Evolutionary conservation across 2,888 invertebrate genomes (phyloP).

Genomic region (Sesia bembeciformis): DNA sequence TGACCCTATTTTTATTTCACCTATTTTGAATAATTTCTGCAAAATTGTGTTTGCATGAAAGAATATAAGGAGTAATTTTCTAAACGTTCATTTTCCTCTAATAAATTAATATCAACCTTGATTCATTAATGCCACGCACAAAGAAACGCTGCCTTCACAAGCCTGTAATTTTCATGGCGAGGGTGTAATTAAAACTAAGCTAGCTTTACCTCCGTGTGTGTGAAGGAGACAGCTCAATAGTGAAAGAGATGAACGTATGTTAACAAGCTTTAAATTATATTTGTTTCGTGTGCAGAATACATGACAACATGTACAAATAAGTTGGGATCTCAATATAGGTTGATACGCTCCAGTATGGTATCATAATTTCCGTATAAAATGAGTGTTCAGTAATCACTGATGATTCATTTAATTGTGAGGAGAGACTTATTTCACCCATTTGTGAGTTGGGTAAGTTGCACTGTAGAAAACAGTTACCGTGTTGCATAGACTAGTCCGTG

Average conservation of each 20-base stretch:
- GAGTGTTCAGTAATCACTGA: too few relatives aligned
- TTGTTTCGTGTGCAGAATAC: slow-evolving; percentile 37
- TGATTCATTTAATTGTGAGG: too few relatives aligned
- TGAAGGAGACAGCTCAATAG: slow-evolving; percentile 16
- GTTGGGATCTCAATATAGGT: not conserved
- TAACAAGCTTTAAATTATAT: slow-evolving; percentile 53
- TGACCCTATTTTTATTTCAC: too few relatives aligned
- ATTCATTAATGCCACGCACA: slow-evolving; percentile 7
- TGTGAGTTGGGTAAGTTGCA: too few relatives aligned
- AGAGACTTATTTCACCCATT: too few relatives aligned
- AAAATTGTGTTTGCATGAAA: too few relatives aligned
- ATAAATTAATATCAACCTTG: not conserved
- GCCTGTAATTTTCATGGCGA: slow-evolving; percentile 36
- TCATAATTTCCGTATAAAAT: too few relatives aligned
- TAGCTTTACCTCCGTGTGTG: slow-evolving; percentile 26
- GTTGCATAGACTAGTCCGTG: too few relatives aligned
- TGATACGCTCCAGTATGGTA: too few relatives aligned
- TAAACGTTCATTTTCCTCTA: not conserved
- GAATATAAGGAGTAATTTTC: too few relatives aligned
- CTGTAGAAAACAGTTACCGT: too few relatives aligned
- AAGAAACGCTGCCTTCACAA: slow-evolving; percentile 17
- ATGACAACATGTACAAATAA: slow-evolving; percentile 4
- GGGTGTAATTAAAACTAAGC: slow-evolving; percentile 55
- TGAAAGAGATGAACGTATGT: slow-evolving; percentile 18
- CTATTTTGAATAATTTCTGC: too few relatives aligned